phyloP scores from a whole-genome alignment of 2,113 vertebrate genomes.

The Neoarius graeffei region DNA sequence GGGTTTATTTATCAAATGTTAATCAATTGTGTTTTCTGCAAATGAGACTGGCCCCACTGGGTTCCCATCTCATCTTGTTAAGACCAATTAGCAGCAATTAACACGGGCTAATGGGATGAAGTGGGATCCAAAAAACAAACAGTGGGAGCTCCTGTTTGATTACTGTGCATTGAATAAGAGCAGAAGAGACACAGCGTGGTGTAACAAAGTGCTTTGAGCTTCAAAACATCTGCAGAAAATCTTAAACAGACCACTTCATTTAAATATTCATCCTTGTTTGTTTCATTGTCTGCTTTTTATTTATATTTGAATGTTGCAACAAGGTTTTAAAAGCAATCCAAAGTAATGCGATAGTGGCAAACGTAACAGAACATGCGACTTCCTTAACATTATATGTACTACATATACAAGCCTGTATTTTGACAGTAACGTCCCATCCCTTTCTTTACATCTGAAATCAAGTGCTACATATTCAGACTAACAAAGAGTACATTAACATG shows the following conservation, averaged over 20 bases:
- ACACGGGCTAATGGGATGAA: conserved; percentile 98
- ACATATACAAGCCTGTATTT: not conserved
- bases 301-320: not conserved
- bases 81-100: conserved; percentile 99
- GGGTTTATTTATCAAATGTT: conserved; percentile 94
- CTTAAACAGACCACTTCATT: not conserved
- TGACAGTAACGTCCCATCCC: not conserved
- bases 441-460: not conserved
- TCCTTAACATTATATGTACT: not conserved
- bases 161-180: conserved; percentile 56
- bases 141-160: conserved; percentile 65
- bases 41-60: conserved; percentile 97
- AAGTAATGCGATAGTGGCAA: not conserved
- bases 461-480: not conserved
- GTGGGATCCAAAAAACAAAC: conserved; percentile 76
- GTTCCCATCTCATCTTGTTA: conserved; percentile 99
- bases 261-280: not conserved
- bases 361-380: not conserved
- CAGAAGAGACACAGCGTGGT: conserved; percentile 7
- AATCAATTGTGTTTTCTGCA: conserved; percentile 99
- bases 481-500: not conserved
- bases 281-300: not conserved
- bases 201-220: not conserved
- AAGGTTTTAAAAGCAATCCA: not conserved
- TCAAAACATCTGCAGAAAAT: not conserved